These are phyloP conservation scores for Atopsyche davidsoni DNA, from an alignment of 1,140 invertebrate species.

Conservation along the genomic window DNA sequence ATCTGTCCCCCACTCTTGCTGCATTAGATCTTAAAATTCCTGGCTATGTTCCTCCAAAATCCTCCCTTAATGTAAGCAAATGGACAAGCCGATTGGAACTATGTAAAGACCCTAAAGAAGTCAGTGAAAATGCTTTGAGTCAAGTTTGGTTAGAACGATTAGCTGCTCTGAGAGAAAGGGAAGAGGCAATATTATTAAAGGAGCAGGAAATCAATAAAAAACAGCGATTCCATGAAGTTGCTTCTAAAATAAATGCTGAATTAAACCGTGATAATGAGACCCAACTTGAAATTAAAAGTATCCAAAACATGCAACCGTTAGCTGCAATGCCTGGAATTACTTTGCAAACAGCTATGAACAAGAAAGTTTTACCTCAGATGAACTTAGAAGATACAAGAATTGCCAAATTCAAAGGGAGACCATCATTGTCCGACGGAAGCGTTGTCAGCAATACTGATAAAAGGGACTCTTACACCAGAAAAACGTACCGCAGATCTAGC, in stretches of 20 bases:
- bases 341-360: constrained; percentile 38
- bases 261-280: background rate
- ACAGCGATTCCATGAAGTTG: constrained; percentile 30
- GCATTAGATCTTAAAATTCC: constrained; percentile 45
- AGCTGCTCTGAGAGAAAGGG: constrained; percentile 39
- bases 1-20: constrained; percentile 41
- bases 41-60: constrained; percentile 41
- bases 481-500: constrained; percentile 29
- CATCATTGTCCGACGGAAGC: constrained; percentile 15
- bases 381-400: background rate
- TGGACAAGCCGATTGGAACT: constrained; percentile 32
- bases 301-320: constrained; percentile 1
- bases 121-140: constrained; percentile 43
- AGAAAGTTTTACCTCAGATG: constrained; percentile 28
- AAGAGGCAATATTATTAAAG: constrained; percentile 42
- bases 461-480: constrained; percentile 3
- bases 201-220: constrained; percentile 44
- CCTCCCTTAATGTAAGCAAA: constrained; percentile 36
- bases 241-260: constrained; percentile 16
- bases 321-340: constrained; percentile 30
- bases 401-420: background rate
- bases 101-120: constrained; percentile 37
- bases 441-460: constrained; percentile 11
- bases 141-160: constrained; percentile 45
- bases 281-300: background rate